Conservation (phyloP, 2,113 vertebrate species). For the Lathamus discolor region DNA sequence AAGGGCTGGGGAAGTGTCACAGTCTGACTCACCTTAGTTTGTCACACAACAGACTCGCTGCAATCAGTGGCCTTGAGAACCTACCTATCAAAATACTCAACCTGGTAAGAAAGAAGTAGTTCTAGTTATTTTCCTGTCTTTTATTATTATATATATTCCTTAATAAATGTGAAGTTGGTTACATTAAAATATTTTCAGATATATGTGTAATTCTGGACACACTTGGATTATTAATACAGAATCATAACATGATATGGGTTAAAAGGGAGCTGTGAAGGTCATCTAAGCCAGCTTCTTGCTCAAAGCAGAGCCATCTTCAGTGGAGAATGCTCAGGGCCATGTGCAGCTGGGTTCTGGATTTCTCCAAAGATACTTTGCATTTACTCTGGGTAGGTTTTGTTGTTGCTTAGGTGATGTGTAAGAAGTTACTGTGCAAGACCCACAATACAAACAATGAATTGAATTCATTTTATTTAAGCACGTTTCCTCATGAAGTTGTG, state of each 20-base stretch:
- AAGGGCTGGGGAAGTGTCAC: slow-evolving; percentile 81
- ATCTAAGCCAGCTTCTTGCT: background rate
- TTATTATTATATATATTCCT: no score
- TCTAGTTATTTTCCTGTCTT: background rate
- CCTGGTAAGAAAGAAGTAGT: slow-evolving; percentile 74
- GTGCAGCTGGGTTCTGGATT: background rate
- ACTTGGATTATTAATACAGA: background rate
- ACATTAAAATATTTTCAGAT: background rate
- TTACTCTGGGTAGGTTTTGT: background rate
- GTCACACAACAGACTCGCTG: slow-evolving; percentile 82
- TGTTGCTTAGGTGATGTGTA: background rate
- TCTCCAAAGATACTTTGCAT: background rate
- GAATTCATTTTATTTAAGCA: background rate
- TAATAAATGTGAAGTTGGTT: background rate
- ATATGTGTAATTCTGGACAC: fast-evolving
- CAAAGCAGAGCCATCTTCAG: background rate
- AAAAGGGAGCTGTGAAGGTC: background rate
- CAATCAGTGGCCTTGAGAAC: slow-evolving; percentile 72
- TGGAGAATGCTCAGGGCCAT: background rate
- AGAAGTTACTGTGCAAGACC: background rate
- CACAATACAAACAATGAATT: background rate
- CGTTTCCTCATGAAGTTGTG: background rate
- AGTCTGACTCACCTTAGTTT: slow-evolving; percentile 83
- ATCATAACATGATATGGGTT: background rate
- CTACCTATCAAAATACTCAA: slow-evolving; percentile 82